These are phyloP conservation scores for Kuschelorhynchus macadamiae DNA, from an alignment of 2,888 invertebrate species.

Conservation along the genomic window DNA sequence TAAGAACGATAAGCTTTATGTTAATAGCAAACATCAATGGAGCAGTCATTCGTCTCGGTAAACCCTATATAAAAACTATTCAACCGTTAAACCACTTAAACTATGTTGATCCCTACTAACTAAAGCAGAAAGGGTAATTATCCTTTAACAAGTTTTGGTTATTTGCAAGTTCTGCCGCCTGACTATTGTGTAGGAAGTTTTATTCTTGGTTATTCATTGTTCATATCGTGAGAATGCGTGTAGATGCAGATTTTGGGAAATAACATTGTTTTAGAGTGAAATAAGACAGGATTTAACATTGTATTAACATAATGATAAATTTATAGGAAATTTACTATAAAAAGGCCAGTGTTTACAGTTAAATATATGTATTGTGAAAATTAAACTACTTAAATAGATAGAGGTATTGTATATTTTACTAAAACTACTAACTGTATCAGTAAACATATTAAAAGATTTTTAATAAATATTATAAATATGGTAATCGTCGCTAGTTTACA, in stretches of 20 bases:
- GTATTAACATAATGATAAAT: too few species aligned
- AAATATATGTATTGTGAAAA: background rate
- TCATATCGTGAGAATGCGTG: slow-evolving; percentile 30
- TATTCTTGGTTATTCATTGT: slow-evolving; percentile 32
- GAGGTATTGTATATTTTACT: too few species aligned
- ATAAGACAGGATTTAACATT: too few species aligned
- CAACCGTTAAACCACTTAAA: slow-evolving; percentile 45
- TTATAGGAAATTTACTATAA: too few species aligned
- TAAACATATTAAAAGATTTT: too few species aligned
- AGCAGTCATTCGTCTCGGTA: too few species aligned
- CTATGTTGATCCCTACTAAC: slow-evolving; percentile 43
- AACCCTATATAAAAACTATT: slow-evolving; percentile 43
- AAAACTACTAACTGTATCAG: too few species aligned
- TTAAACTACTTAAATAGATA: too few species aligned
- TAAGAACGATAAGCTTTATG: too few species aligned
- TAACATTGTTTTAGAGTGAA: slow-evolving; percentile 15
- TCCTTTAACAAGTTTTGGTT: slow-evolving; percentile 43
- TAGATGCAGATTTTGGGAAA: slow-evolving; percentile 16
- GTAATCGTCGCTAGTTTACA: too few species aligned
- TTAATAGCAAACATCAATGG: too few species aligned
- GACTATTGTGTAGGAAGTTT: slow-evolving; percentile 39
- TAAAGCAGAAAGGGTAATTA: slow-evolving; percentile 46
- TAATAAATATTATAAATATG: too few species aligned
- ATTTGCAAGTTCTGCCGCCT: slow-evolving; percentile 26
- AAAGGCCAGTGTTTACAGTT: background rate